Conservation (phyloP, 2,113 vertebrate genomes). For the Ornithorhynchus anatinus region DNA sequence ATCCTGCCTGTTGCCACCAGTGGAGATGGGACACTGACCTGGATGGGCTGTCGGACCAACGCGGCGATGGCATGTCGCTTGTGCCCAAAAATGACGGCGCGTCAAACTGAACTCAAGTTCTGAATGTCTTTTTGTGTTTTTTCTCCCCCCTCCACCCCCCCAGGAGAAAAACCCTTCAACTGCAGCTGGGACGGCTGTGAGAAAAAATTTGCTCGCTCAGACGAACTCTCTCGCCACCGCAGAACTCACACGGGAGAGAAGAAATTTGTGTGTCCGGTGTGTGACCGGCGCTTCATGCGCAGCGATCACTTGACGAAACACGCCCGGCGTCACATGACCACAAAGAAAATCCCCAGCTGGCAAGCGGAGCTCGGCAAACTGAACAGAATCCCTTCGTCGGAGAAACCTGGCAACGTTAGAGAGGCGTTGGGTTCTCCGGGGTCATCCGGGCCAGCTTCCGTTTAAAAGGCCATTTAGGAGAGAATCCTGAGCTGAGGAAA, state of each 20-base stretch:
- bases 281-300: conserved; percentile 96
- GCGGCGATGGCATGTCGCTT: too few relatives aligned
- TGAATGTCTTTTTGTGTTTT: not conserved
- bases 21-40: too few relatives aligned
- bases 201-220: conserved; percentile 94
- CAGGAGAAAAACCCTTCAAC: conserved; percentile 96
- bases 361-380: conserved; percentile 79
- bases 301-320: conserved; percentile 98
- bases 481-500: not conserved
- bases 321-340: conserved; percentile 85
- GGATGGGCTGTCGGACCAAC: too few relatives aligned
- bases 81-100: too few relatives aligned
- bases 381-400: conserved; percentile 64
- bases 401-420: conserved; percentile 53
- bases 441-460: conserved; percentile 33
- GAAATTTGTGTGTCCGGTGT: conserved; percentile 90
- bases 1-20: too few relatives aligned
- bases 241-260: conserved; percentile 97
- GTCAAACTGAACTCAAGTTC: too few relatives aligned
- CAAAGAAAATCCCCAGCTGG: conserved; percentile 86
- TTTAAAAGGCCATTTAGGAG: not conserved
- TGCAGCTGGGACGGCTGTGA: conserved; percentile 97
- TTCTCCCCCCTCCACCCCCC: not conserved
- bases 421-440: conserved; percentile 70
- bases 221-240: conserved; percentile 94